Evolutionary conservation across 2,888 invertebrate genomes (phyloP).

Genomic region (Eupithecia subfuscata): DNA sequence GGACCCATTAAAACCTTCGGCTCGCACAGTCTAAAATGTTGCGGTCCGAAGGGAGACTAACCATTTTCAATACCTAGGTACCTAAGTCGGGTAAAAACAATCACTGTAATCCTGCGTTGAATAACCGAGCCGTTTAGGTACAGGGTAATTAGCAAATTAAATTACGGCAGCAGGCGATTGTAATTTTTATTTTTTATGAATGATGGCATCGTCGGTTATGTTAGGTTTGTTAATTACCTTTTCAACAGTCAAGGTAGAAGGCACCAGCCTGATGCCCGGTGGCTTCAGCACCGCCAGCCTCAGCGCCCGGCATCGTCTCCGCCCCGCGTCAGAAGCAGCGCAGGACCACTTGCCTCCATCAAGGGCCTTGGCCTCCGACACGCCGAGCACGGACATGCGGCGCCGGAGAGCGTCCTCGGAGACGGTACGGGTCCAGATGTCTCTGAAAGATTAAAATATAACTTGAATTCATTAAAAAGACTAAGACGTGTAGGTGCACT

Average conservation of each 20-base stretch:
- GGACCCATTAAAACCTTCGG: too few relatives aligned
- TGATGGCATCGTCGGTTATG: background rate
- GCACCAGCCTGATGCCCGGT: slow-evolving; percentile 87
- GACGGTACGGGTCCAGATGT: slow-evolving; percentile 87
- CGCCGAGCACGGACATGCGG: slow-evolving; percentile 87
- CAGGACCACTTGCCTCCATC: slow-evolving; percentile 93
- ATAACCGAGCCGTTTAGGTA: background rate
- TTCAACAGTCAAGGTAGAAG: slow-evolving; percentile 87
- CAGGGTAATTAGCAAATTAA: background rate
- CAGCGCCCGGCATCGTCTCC: slow-evolving; percentile 87
- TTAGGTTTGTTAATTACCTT: slow-evolving; percentile 78
- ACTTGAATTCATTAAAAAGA: background rate
- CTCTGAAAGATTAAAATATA: slow-evolving; percentile 66
- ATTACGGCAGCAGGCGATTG: too few relatives aligned
- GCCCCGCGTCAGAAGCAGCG: slow-evolving; percentile 88
- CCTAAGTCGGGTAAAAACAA: background rate
- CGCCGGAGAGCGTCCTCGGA: slow-evolving; percentile 79
- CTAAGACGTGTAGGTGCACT: too few relatives aligned
- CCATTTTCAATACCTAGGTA: too few relatives aligned
- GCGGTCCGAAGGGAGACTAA: too few relatives aligned
- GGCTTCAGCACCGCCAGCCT: slow-evolving; percentile 85
- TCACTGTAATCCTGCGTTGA: background rate
- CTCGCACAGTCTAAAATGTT: too few relatives aligned
- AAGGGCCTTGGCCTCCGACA: slow-evolving; percentile 87
- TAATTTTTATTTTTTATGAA: too few relatives aligned